A percentile compares a stretch with the other conserved stretches of the same genome.
These are phyloP conservation scores for Molossus molossus DNA, from an alignment of 2,797 vertebrate species.

Conservation along the genomic window DNA sequence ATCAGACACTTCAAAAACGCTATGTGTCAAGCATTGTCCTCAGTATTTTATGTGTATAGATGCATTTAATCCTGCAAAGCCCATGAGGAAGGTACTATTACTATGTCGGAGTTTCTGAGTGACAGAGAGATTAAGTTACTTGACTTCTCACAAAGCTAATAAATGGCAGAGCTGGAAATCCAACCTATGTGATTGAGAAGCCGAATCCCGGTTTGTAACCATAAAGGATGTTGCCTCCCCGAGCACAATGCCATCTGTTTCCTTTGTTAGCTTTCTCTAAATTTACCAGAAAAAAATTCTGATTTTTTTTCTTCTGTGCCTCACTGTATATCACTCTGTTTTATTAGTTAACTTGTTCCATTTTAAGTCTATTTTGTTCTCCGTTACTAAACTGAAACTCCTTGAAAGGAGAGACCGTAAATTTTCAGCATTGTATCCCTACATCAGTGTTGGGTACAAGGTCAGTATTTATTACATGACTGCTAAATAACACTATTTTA, in stretches of 20 bases:
- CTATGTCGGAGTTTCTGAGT: background rate
- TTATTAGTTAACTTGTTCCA: background rate
- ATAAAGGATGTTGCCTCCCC: background rate
- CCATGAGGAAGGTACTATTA: background rate
- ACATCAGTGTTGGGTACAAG: background rate
- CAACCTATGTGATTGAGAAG: background rate
- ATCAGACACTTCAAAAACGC: background rate
- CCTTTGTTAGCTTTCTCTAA: background rate
- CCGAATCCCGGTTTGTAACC: background rate
- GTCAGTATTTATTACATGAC: background rate
- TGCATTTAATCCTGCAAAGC: background rate
- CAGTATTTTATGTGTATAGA: background rate
- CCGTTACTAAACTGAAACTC: background rate
- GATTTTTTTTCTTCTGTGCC: background rate
- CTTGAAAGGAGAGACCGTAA: background rate
- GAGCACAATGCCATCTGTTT: background rate
- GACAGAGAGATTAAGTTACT: background rate
- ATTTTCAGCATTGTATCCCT: background rate
- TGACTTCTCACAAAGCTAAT: background rate
- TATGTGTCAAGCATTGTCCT: background rate
- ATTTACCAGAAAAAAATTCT: background rate
- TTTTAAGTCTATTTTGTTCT: slow-evolving; percentile 20
- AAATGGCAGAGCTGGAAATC: background rate
- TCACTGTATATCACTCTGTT: background rate
- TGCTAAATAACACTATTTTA: slow-evolving; percentile 1